Conservation (phyloP, 2,113 vertebrate genomes). For the Gambusia affinis region DNA sequence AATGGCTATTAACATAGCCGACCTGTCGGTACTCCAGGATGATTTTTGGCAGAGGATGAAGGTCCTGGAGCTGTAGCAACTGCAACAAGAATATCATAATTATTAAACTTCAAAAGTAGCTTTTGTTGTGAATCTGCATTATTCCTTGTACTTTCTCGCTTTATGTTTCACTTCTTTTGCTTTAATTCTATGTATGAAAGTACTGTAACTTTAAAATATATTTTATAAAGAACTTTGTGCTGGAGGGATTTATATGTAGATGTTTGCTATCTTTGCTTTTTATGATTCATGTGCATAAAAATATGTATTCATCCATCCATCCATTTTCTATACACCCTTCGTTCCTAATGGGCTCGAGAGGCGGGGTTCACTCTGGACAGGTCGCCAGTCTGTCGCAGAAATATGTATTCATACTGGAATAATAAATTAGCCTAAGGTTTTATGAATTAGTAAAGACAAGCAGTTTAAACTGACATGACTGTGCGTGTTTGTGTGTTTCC, state of each 20-base stretch:
- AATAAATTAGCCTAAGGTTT: neutral
- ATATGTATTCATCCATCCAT: neutral
- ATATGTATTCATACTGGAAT: neutral
- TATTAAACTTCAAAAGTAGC: neutral
- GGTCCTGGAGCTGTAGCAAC: slow-evolving; percentile 86
- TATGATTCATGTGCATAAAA: neutral
- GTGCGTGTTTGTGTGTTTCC: slow-evolving; percentile 11
- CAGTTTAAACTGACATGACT: slow-evolving; percentile 9
- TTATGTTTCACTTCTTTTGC: neutral
- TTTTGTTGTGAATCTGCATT: neutral
- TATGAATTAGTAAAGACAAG: neutral
- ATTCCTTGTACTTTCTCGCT: neutral
- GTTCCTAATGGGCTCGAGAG: no score
- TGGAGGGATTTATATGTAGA: neutral
- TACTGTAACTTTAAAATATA: no score
- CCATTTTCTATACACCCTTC: no score
- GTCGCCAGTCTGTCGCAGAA: no score
- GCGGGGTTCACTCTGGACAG: no score
- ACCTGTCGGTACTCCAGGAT: slow-evolving; percentile 92
- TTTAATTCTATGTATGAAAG: neutral
- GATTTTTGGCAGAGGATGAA: slow-evolving; percentile 92
- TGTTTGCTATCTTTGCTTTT: neutral
- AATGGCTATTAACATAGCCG: slow-evolving; percentile 32
- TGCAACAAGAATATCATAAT: slow-evolving; percentile 55
- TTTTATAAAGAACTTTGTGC: no score